Percentiles rank a stretch among this genome's conserved stretches.
Evolutionary conservation across 2,797 vertebrate species (phyloP).

Genomic region (Thaleichthys pacificus): DNA sequence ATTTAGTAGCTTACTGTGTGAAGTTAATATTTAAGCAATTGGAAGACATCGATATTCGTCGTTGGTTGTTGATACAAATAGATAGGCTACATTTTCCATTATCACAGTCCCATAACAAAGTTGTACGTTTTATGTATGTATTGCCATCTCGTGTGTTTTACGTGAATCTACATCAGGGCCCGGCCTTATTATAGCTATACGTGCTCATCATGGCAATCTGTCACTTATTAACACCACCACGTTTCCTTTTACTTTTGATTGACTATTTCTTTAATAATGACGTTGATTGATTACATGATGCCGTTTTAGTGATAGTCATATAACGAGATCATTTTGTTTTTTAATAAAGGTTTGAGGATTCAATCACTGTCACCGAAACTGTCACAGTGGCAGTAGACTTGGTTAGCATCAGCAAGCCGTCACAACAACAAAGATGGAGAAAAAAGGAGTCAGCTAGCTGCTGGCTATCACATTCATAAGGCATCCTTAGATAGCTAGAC

Average conservation of each 20-base stretch:
- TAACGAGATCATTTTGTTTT: neutral
- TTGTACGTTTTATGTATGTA: neutral
- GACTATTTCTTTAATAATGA: neutral
- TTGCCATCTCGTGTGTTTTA: neutral
- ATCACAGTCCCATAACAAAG: too few relatives aligned
- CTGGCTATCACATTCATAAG: neutral
- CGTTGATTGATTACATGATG: neutral
- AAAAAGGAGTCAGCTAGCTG: conserved; percentile 14
- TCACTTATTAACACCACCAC: neutral
- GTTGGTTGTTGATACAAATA: neutral
- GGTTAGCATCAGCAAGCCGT: conserved; percentile 46
- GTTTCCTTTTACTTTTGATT: neutral
- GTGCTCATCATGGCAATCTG: neutral
- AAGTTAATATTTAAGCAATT: too few relatives aligned
- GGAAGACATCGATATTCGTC: too few relatives aligned
- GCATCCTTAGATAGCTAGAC: too few relatives aligned
- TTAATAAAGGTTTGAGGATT: conserved; percentile 63
- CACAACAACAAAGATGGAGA: conserved; percentile 78
- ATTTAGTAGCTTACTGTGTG: neutral
- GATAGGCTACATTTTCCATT: neutral
- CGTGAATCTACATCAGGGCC: too few relatives aligned
- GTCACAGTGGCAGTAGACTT: conserved; percentile 8
- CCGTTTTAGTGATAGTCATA: neutral
- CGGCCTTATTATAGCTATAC: too few relatives aligned
- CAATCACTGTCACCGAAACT: neutral